A percentile compares a stretch with the other conserved stretches of the same genome.
Conservation (phyloP, 2,113 vertebrate species). For the Heptranchias perlo region DNA sequence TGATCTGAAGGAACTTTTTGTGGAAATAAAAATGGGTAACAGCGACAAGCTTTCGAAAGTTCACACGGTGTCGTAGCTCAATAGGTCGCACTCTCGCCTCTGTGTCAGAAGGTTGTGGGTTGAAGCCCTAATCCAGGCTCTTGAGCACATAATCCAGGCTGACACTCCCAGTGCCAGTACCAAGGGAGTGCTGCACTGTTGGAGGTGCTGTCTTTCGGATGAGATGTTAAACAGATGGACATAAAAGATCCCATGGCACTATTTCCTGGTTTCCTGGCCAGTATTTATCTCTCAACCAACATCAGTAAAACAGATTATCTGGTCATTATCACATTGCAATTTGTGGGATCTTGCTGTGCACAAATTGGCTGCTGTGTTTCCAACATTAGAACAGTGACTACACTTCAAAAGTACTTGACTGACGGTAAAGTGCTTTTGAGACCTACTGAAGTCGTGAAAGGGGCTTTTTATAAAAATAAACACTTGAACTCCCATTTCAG, state of each 20-base stretch:
- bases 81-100: not conserved
- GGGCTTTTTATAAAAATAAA: not conserved
- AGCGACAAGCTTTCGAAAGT: not conserved
- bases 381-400: not conserved
- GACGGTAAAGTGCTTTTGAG: not conserved
- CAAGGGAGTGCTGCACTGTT: not conserved
- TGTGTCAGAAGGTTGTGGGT: too few relatives aligned
- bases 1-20: not conserved
- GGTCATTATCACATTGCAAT: not conserved
- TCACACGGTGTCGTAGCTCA: not conserved
- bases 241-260: not conserved
- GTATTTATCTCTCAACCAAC: not conserved
- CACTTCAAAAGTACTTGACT: not conserved
- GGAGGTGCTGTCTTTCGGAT: not conserved
- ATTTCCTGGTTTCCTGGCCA: not conserved
- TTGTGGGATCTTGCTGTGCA: not conserved
- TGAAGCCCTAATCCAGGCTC: too few relatives aligned
- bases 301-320: not conserved
- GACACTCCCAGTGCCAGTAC: not conserved
- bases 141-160: not conserved
- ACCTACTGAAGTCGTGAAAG: not conserved
- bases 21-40: not conserved
- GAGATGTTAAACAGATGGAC: not conserved
- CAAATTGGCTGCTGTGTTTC: not conserved
- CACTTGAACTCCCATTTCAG: not conserved